Conservation (phyloP, 2,113 vertebrate genomes). For the Glaucidium brasilianum region DNA sequence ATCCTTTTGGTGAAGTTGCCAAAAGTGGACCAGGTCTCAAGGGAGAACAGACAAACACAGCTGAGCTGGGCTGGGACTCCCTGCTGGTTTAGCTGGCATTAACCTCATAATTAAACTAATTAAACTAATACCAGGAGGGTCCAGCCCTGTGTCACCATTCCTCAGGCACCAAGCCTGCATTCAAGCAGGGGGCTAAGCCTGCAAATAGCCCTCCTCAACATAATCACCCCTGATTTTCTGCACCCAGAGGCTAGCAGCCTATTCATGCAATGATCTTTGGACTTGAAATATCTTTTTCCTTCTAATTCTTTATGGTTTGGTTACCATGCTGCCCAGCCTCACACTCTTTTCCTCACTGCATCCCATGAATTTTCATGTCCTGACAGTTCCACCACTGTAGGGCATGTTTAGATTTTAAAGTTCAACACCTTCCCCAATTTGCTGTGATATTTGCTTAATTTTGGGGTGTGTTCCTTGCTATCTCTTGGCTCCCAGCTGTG, state of each 20-base stretch:
- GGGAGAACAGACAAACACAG: not conserved
- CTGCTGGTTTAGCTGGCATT: not conserved
- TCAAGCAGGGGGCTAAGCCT: not conserved
- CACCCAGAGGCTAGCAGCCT: accelerated
- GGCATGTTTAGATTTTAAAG: not conserved
- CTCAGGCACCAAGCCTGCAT: not conserved
- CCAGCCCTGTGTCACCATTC: not conserved
- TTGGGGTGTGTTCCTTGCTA: not conserved
- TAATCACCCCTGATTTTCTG: not conserved
- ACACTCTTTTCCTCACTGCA: accelerated
- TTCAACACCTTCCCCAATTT: not conserved
- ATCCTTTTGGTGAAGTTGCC: accelerated
- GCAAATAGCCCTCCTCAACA: not conserved
- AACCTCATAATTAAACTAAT: not conserved
- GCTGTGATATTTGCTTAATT: not conserved
- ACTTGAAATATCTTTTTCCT: not conserved
- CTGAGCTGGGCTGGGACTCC: accelerated
- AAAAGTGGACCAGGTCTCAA: accelerated
- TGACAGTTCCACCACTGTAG: accelerated
- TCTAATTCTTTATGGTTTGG: not conserved
- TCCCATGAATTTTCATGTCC: accelerated
- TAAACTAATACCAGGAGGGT: not conserved
- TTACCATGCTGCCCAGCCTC: not conserved
- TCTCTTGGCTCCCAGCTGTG: not conserved
- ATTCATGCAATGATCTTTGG: not conserved